Conservation (phyloP, 2,797 vertebrate species). For the Natrix natrix region DNA sequence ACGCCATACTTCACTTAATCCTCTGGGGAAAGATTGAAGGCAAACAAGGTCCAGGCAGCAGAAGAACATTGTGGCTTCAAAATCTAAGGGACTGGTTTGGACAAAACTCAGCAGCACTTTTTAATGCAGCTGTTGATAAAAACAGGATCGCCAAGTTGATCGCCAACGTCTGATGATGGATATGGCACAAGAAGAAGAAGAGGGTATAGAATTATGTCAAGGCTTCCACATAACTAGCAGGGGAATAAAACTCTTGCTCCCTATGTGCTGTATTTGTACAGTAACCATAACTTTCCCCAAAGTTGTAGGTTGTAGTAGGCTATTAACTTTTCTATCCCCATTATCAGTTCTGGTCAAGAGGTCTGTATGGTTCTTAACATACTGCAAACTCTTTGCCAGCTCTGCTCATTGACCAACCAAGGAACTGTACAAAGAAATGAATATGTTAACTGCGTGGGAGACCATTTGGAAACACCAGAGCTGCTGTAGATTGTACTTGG, state of each 20-base stretch:
- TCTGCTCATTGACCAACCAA: not conserved
- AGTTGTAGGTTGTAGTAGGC: not conserved
- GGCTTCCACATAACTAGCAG: conserved; percentile 98
- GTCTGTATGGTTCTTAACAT: not conserved
- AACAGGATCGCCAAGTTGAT: too few species aligned
- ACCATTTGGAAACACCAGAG: not conserved
- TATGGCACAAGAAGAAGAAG: too few species aligned
- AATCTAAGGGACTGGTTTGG: too few species aligned
- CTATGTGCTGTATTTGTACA: not conserved
- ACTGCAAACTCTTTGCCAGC: not conserved
- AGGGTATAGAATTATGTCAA: not conserved
- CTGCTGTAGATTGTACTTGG: not conserved
- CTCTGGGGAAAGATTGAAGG: too few species aligned
- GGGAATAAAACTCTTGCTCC: conserved; percentile 82
- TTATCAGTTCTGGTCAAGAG: not conserved
- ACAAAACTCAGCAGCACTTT: too few species aligned
- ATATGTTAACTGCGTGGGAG: not conserved
- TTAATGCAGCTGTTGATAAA: too few species aligned
- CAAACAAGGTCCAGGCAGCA: too few species aligned
- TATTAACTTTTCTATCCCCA: not conserved
- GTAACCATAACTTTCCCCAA: not conserved
- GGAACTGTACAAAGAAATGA: not conserved
- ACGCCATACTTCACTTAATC: too few species aligned
- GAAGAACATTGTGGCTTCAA: too few species aligned
- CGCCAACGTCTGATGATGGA: accelerated